Evolutionary conservation across 2,888 invertebrate genomes (phyloP), one percentile per base, ranked within the genome.

Genomic region (Palloptera scutellata): DNA sequence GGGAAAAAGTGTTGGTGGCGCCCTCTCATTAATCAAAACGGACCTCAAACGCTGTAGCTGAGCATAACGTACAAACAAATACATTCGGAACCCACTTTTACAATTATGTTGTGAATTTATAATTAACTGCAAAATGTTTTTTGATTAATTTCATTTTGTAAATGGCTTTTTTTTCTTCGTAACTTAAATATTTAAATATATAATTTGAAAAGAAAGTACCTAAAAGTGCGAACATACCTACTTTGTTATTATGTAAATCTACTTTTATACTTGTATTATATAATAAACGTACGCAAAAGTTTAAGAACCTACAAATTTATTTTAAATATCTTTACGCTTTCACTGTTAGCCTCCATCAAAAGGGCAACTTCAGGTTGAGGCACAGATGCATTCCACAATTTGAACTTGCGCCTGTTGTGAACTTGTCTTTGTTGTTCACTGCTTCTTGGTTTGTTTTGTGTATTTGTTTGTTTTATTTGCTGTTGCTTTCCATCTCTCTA

Each of bases 1-100:
- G n/a, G n/a, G 17, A 40, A 61, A 40, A n/a, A 61, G 52, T 41
- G 40, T 61, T 40, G 20, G 51, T 61, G 61, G 61, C 61, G 52
- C 61, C 61, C 51, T 52, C 30, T 52, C 40, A 61, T 61, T 61
- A 52, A 61, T 61, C 51, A 61, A n/a, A 61, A 30, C 30, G 6
- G 30, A 6, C 30, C 6, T 30, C 30, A 30, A 30, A 30, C 2
- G 30, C 6, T 30, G 30, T 30, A 30, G 30, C 30, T 30, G 6
- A 30, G 30, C 30, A 30, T 30, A 30, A 30, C 2, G 30, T 30
- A 30, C 2, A 6, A 30, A 30, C 2, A 30, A 30, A 6, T 30
- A 30, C 6, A 30, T 30, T 30, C 2, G 30, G 30, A 4, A 30
- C 30, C 6, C 6, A n/a, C 30, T 30, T 30, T 30, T 30, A 30